Evolutionary conservation across 2,113 vertebrate species (phyloP).

Genomic region (Gulo gulo): DNA sequence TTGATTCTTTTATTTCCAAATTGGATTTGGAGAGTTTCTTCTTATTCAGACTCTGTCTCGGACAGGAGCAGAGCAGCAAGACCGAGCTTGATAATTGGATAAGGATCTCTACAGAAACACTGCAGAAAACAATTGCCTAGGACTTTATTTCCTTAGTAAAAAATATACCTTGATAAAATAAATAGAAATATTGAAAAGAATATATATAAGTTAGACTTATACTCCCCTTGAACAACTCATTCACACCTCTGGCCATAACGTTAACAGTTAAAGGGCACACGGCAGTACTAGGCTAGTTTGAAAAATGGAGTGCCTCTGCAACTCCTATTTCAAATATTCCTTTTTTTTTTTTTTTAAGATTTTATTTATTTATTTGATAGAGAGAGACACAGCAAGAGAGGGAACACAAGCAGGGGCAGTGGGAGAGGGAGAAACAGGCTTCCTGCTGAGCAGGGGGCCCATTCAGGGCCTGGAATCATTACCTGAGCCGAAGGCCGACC

Average conservation of each 20-base stretch:
- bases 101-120: neutral
- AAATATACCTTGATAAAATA: constrained; percentile 18
- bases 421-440: too few relatives aligned
- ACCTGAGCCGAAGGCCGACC: too few relatives aligned
- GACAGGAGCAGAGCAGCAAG: neutral
- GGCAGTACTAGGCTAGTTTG: neutral
- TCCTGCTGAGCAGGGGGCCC: too few relatives aligned
- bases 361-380: too few relatives aligned
- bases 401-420: too few relatives aligned
- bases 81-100: neutral
- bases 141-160: constrained; percentile 21
- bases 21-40: constrained; percentile 24
- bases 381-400: too few relatives aligned
- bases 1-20: constrained; percentile 50
- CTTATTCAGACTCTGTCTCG: neutral
- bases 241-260: neutral
- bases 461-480: too few relatives aligned
- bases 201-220: neutral
- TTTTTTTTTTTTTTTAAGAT: neutral
- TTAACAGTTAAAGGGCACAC: neutral
- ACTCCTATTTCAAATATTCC: neutral
- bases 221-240: neutral
- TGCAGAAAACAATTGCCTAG: neutral
- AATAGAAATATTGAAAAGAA: neutral
- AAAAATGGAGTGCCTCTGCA: neutral